These are phyloP conservation scores for Phyllotreta striolata DNA, from an alignment of 2,888 invertebrate species.

Conservation along the genomic window DNA sequence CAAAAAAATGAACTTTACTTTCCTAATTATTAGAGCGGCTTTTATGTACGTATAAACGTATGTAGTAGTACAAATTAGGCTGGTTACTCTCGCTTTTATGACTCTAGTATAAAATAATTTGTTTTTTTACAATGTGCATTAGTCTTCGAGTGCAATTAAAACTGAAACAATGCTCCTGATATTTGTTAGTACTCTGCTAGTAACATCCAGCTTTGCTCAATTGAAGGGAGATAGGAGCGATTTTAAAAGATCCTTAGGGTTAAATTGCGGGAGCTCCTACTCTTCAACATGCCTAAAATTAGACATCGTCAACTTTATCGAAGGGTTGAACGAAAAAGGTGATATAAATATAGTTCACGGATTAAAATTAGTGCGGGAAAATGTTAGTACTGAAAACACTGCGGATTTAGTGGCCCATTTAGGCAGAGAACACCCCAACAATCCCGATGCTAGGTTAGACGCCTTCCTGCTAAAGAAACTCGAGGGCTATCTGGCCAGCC, in stretches of 20 bases:
- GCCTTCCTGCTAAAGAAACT: conserved; percentile 74
- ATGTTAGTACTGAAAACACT: conserved; percentile 61
- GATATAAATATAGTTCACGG: conserved; percentile 74
- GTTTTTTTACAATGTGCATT: too few relatives aligned
- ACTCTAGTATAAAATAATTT: too few relatives aligned
- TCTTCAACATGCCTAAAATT: conserved; percentile 78
- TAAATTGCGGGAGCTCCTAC: conserved; percentile 65
- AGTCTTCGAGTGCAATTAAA: too few relatives aligned
- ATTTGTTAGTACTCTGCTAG: too few relatives aligned
- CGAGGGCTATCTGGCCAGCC: conserved; percentile 72
- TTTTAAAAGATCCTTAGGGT: conserved; percentile 37
- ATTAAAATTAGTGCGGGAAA: conserved; percentile 73
- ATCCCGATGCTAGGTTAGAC: conserved; percentile 76
- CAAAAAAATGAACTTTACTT: too few relatives aligned
- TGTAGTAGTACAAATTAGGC: too few relatives aligned
- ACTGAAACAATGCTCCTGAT: too few relatives aligned
- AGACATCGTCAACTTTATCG: conserved; percentile 76
- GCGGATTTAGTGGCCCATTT: conserved; percentile 75
- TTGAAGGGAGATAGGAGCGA: too few relatives aligned
- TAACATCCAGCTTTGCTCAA: too few relatives aligned
- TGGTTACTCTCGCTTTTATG: too few relatives aligned
- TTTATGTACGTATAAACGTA: too few relatives aligned
- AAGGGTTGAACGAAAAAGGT: conserved; percentile 72
- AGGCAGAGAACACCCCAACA: conserved; percentile 74
- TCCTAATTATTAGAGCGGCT: too few relatives aligned